Evolutionary conservation across 2,113 vertebrate species (phyloP), one percentile per base, ranked within the genome.

Genomic region (Pycnonotus jocosus): DNA sequence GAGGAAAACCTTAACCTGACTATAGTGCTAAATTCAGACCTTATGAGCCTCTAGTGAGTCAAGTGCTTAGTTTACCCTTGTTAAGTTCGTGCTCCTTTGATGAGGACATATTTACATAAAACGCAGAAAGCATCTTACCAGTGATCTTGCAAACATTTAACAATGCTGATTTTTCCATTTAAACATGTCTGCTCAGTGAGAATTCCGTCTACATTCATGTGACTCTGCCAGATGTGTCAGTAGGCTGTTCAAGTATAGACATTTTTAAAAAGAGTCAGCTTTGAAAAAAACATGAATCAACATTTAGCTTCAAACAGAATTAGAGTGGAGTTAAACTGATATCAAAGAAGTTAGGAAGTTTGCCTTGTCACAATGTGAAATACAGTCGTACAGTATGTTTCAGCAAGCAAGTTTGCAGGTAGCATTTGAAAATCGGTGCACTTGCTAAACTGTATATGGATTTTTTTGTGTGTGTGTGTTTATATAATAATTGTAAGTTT

Each of bases 251-350:
- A 81, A 90, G 66, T 50, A 66, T 50, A 94, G 71, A 70, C 15
- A 82, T 69, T 69, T 87, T 80, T 69, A 77, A 91, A 88, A 95
- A 85, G 45, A 97, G 56, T 93, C 56, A 71, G 62, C 74, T 93
- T 92, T 95, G 74, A 93, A 95, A 94, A 91, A 92, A 80, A 82
- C 78, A 91, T 90, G 78, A 95, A 87, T 95, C 78, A 95, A 95
- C 87, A 93, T 88, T 95, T 94, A 95, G 19, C 81, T 95, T 97
- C 94, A 94, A 96, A 96, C 71, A 96, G 93, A 95, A 97, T 95
- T 88, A 82, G 74, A 93, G 38, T 51, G 62, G 42, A 91, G 71
- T 91, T 96, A 96, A 97, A 93, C 35, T 68, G 92, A 90, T 77
- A 94, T 97, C 93, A 97, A 97, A 95, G 88, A 84, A 92, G 35